Percentiles rank a stretch among this genome's conserved stretches.
These are phyloP conservation scores for Drosophila austrosaltans DNA, from an alignment of 2,888 invertebrate species.

Conservation along the genomic window DNA sequence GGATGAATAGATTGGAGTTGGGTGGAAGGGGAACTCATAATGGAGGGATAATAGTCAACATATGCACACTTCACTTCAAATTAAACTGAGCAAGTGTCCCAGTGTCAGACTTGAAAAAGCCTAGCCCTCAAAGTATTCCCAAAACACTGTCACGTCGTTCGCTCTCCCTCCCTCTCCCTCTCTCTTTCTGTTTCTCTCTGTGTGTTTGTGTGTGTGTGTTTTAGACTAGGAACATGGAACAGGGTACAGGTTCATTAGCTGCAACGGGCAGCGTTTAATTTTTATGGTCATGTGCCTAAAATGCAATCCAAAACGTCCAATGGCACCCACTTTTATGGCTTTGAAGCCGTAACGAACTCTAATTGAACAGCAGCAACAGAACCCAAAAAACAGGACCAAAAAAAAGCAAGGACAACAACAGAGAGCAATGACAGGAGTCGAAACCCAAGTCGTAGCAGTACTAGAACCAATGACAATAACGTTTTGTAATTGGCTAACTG, in stretches of 20 bases:
- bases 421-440: constrained; percentile 7
- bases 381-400: background rate
- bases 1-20: background rate
- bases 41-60: constrained; percentile 60
- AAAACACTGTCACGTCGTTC: constrained; percentile 64
- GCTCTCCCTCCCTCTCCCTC: constrained; percentile 26
- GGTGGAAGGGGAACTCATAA: constrained; percentile 1
- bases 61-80: constrained; percentile 72
- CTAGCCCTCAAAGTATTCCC: constrained; percentile 19
- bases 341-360: constrained; percentile 67
- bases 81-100: constrained; percentile 49
- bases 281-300: constrained; percentile 69
- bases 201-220: constrained; percentile 26
- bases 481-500: constrained; percentile 71
- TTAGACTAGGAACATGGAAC: constrained; percentile 15
- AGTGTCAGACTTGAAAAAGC: constrained; percentile 25
- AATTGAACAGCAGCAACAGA: constrained; percentile 62
- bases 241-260: constrained; percentile 63
- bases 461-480: constrained; percentile 37
- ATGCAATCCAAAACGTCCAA: constrained; percentile 58
- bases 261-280: constrained; percentile 71
- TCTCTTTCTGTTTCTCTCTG: constrained; percentile 3
- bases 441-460: constrained; percentile 4
- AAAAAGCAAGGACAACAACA: constrained; percentile 3
- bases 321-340: constrained; percentile 65